Evolutionary conservation across 1,140 invertebrate genomes (phyloP).

Genomic region (Micrasema minimum): DNA sequence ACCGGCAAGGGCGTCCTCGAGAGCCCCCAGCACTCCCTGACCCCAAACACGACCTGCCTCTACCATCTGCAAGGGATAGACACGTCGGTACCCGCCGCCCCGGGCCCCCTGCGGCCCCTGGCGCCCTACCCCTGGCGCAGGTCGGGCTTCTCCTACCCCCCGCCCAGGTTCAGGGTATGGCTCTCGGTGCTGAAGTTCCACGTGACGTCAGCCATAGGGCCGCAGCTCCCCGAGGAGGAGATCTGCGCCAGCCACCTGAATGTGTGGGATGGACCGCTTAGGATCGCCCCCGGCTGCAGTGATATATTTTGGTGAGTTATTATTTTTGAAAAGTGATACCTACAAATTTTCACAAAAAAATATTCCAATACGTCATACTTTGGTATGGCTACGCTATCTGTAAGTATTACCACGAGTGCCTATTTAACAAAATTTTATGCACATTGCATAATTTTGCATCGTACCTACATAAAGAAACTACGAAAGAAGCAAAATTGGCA

Average conservation of each 20-base stretch:
- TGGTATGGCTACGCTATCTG: too few relatives aligned
- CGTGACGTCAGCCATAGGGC: constrained; percentile 70
- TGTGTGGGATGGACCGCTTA: constrained; percentile 85
- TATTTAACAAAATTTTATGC: too few relatives aligned
- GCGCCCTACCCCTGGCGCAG: constrained; percentile 72
- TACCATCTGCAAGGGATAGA: constrained; percentile 81
- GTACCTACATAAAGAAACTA: too few relatives aligned
- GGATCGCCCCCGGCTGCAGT: constrained; percentile 80
- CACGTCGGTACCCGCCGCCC: constrained; percentile 67
- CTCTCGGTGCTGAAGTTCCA: constrained; percentile 89
- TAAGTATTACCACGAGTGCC: too few relatives aligned
- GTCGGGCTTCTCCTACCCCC: constrained; percentile 66
- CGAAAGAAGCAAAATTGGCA: too few relatives aligned
- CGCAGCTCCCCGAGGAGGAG: constrained; percentile 72
- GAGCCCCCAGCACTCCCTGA: constrained; percentile 82
- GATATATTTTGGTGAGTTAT: constrained; percentile 78
- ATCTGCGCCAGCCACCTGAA: constrained; percentile 82
- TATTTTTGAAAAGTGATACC: too few relatives aligned
- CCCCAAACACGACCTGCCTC: constrained; percentile 86
- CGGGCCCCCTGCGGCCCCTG: constrained; percentile 70
- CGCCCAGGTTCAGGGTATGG: constrained; percentile 83
- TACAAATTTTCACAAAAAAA: too few relatives aligned
- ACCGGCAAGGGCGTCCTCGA: constrained; percentile 80
- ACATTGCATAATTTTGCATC: too few relatives aligned
- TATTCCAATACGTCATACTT: too few relatives aligned